Evolutionary conservation across 2,888 invertebrate genomes (phyloP), one percentile per base, ranked within the genome.

Genomic region (Troides aeacus): DNA sequence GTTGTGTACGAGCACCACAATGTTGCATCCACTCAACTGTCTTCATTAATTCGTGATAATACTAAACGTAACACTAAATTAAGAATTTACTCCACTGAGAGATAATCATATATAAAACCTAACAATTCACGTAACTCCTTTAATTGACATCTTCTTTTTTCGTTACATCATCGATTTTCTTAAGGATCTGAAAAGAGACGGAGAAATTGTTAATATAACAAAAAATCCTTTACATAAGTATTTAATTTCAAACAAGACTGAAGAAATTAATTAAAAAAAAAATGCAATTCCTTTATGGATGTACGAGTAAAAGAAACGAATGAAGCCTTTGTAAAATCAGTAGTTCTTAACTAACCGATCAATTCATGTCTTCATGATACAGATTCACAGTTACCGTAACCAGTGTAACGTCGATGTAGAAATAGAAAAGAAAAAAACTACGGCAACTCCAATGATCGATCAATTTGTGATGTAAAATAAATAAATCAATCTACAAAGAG

Each of bases 381-480:
- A 62, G 70, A 69, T 74, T 71, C 70, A 73, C 63, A 66, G 66
- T 30, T 56, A 61, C 21, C 36, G 23, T 61, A 60, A 69, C 67
- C 53, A 62, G 68, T 66, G 50, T 62, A 42, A 23, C 50, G 62
- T 66, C 66, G 71, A 76, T 79, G 78, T 81, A 83, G 80, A 85
- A 85, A 86, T 83, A 87, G 77, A 82, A 79, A 79, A 81, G n/a
- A 21, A 84, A 79, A 79, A 81, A 84, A 81, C 78, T 80, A 83
- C 81, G 80, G 80, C 83, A 15, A 15, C 77, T 78, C 80, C 84
- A 85, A 85, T 87, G 86, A 90, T 91, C 87, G 86, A 90, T 90
- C 88, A 90, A 87, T 83, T 82, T 81, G 83, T 87, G 88, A 89
- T 87, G 87, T 88, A 87, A 87, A 90, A 89, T 88, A 89, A 90